Evolutionary conservation across 2,113 vertebrate genomes (phyloP).

Genomic region (Macquaria australasica): DNA sequence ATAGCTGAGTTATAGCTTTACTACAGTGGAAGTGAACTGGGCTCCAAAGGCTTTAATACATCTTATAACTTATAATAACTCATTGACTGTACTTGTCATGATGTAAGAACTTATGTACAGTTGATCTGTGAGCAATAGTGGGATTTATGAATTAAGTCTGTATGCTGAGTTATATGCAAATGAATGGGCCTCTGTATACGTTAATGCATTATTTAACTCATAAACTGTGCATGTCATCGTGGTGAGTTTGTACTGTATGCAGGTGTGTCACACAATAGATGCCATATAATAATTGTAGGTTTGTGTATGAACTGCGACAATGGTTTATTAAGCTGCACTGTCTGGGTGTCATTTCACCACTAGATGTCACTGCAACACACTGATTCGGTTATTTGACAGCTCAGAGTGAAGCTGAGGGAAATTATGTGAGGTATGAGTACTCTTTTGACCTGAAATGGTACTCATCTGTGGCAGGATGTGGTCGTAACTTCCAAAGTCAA

Average conservation of each 20-base stretch:
- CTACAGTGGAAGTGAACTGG: not conserved
- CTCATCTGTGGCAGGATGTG: slow-evolving; percentile 17
- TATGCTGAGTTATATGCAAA: not conserved
- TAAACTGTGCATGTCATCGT: not conserved
- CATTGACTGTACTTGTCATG: not conserved
- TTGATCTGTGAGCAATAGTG: not conserved
- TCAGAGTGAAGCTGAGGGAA: not conserved
- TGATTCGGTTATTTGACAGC: not conserved
- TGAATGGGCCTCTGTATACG: not conserved
- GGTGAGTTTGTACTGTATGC: not conserved
- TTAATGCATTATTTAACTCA: not conserved
- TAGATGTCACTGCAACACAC: slow-evolving; percentile 46
- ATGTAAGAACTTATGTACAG: not conserved
- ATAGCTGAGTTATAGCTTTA: too few species aligned
- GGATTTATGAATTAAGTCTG: not conserved
- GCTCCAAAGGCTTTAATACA: not conserved
- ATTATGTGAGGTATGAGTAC: not conserved
- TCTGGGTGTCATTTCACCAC: slow-evolving; percentile 41
- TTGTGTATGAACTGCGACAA: not conserved
- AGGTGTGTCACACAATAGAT: not conserved
- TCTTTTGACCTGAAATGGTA: not conserved
- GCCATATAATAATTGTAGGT: not conserved
- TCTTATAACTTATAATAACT: not conserved
- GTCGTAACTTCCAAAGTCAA: not conserved
- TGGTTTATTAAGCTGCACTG: not conserved